These are phyloP conservation scores for Pogonomyrmex californicus DNA, from an alignment of 1,140 invertebrate genomes.

Conservation along the genomic window DNA sequence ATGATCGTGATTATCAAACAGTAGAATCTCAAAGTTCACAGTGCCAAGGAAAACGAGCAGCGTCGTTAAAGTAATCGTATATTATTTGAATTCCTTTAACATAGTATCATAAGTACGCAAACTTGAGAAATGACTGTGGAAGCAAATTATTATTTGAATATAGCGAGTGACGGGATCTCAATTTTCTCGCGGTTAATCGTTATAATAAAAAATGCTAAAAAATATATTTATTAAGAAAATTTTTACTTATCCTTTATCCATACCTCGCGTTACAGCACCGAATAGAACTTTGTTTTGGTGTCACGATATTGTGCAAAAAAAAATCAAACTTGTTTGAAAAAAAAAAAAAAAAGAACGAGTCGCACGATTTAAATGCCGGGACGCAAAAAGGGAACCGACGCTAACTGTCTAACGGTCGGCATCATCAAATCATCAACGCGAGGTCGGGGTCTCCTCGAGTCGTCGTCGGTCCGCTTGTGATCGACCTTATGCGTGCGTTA, in stretches of 20 bases:
- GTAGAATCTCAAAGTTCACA: conserved; percentile 70
- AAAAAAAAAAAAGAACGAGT: neutral
- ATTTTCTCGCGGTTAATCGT: neutral
- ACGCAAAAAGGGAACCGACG: neutral
- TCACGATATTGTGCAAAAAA: neutral
- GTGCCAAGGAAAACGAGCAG: conserved; percentile 73
- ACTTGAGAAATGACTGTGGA: neutral
- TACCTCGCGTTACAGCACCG: neutral
- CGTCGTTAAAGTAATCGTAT: neutral
- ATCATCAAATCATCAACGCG: conserved; percentile 18
- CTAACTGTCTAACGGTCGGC: conserved; percentile 10
- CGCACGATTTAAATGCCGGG: neutral
- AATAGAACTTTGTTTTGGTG: neutral
- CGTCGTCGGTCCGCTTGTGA: conserved; percentile 45
- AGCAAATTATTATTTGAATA: conserved; percentile 35
- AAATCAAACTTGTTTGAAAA: neutral
- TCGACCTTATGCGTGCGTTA: conserved; percentile 45
- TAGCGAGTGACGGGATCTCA: neutral
- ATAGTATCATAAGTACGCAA: neutral
- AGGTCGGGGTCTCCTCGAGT: conserved; percentile 1
- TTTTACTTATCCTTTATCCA: neutral
- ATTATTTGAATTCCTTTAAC: conserved; percentile 43
- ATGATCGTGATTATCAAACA: conserved; percentile 34
- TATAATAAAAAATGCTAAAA: neutral
- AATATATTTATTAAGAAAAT: neutral